A percentile compares a stretch with the other conserved stretches of the same genome.
phyloP scores from a whole-genome alignment of 2,888 invertebrate genomes.

The Xestia rhomboidea region DNA sequence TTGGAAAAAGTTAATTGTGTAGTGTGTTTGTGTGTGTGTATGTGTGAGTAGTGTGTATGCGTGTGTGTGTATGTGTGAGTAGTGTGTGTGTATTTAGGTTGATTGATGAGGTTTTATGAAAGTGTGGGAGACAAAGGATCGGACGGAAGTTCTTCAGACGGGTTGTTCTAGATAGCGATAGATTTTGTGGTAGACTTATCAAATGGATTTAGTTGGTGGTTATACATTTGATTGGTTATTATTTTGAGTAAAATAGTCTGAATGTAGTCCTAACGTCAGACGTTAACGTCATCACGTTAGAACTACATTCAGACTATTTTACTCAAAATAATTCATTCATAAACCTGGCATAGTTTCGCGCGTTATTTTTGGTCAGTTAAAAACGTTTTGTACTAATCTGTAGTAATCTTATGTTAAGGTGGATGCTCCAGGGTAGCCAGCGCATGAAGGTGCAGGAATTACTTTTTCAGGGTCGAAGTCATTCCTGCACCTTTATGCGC shows the following conservation, averaged over 20 bases:
- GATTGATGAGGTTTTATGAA: conserved; percentile 62
- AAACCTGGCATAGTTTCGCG: not conserved
- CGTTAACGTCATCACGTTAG: no score
- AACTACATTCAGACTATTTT: not conserved
- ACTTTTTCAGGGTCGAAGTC: no score
- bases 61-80: conserved; percentile 10
- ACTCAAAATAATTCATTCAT: not conserved
- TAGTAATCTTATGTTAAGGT: no score
- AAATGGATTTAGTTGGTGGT: not conserved
- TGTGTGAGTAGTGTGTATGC: not conserved
- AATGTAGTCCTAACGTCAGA: no score
- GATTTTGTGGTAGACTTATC: not conserved
- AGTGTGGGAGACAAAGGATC: conserved; percentile 60
- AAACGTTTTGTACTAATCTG: not conserved
- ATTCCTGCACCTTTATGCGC: no score
- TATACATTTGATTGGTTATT: no score
- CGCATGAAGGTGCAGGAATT: no score
- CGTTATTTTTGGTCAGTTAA: not conserved
- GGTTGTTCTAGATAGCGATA: conserved; percentile 5
- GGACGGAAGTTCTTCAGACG: conserved; percentile 27
- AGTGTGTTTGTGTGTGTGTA: conserved; percentile 6
- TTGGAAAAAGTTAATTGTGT: conserved; percentile 67
- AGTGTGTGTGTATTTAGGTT: conserved; percentile 41
- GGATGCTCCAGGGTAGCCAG: no score
- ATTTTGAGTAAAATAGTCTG: no score